These are phyloP conservation scores for Synodontis membranacea DNA, from an alignment of 2,113 vertebrate species.

Conservation along the genomic window DNA sequence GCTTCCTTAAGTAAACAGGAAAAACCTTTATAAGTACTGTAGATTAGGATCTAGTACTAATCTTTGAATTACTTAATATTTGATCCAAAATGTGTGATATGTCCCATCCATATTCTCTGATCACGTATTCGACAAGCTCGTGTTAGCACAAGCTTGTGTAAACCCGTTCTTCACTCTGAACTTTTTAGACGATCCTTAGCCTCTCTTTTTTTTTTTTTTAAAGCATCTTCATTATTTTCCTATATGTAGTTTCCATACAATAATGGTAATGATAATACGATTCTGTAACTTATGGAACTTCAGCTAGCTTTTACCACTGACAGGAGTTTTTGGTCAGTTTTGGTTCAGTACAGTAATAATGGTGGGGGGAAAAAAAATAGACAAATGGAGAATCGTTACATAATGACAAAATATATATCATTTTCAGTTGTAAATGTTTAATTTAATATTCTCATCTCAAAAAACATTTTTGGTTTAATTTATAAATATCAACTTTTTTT, in stretches of 20 bases:
- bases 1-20: neutral
- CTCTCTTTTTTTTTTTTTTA: too few relatives aligned
- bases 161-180: neutral
- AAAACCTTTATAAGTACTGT: neutral
- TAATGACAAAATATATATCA: neutral
- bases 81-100: neutral
- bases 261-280: neutral
- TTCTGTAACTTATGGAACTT: neutral
- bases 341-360: neutral
- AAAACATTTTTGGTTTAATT: neutral
- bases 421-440: neutral
- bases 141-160: neutral
- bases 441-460: neutral
- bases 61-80: neutral
- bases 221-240: too few relatives aligned
- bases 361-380: neutral
- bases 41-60: neutral
- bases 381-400: neutral
- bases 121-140: neutral
- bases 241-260: neutral
- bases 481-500: neutral
- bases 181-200: neutral
- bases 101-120: neutral
- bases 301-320: neutral
- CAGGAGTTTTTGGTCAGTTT: neutral